Percentiles rank a stretch among this genome's conserved stretches.
Evolutionary conservation across 2,888 invertebrate species (phyloP).

Genomic region (Xestia c-nigrum): DNA sequence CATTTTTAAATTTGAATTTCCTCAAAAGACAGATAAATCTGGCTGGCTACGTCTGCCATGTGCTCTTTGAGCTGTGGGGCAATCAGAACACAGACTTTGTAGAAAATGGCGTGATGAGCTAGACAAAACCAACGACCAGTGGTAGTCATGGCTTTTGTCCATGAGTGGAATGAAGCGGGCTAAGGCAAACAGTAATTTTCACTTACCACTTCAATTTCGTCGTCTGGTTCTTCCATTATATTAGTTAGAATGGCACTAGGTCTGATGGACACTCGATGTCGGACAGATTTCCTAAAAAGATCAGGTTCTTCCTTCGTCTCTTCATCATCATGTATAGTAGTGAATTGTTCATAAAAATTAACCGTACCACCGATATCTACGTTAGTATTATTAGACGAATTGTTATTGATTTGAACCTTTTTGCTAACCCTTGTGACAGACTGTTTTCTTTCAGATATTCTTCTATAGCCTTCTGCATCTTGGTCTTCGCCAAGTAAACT

Average conservation of each 20-base stretch:
- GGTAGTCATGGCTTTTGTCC: not conserved
- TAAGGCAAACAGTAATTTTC: not conserved
- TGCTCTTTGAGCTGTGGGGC: not conserved
- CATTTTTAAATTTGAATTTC: not conserved
- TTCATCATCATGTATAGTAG: slow-evolving; percentile 82
- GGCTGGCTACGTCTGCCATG: not conserved
- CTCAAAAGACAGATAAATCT: not conserved
- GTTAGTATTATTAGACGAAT: slow-evolving; percentile 49
- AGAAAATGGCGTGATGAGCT: not conserved
- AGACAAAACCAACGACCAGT: not conserved
- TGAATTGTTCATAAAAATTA: slow-evolving; percentile 88
- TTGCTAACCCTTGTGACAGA: slow-evolving; percentile 54
- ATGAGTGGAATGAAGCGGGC: not conserved
- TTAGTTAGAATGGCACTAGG: slow-evolving; percentile 85
- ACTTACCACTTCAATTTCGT: slow-evolving; percentile 84
- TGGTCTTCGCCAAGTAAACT: slow-evolving; percentile 72
- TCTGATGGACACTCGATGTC: slow-evolving; percentile 84
- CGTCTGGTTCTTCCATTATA: slow-evolving; percentile 85
- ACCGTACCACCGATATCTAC: slow-evolving; percentile 76
- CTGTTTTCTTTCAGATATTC: slow-evolving; percentile 74
- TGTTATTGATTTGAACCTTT: slow-evolving; percentile 60
- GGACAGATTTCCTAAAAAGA: slow-evolving; percentile 74
- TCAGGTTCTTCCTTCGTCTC: slow-evolving; percentile 78
- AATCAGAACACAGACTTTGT: too few species aligned
- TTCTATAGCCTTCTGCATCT: slow-evolving; percentile 77